Base-by-base conservation (phyloP, 1,140 invertebrate species). In the Drosophila dunni region DNA sequence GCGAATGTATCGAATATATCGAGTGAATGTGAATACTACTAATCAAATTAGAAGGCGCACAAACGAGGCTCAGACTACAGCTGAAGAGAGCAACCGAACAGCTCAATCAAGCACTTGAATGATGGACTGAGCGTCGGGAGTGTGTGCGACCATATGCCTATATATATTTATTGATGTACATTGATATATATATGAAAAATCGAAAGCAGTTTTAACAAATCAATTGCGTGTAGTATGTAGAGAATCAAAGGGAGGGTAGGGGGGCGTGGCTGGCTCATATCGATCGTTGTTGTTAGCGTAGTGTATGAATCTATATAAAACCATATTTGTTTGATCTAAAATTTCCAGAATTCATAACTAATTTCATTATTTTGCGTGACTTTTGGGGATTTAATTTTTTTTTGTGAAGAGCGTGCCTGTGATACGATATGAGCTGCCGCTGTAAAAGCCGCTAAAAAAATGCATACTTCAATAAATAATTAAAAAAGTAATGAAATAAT, bases 381-480 rank as follows among this genome's bases (percentile, higher is more conserved):
- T 48, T 48, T 36, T 24, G 17, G 17, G 17, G 17, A 20, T 2
- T 61, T 40, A 48, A 7, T 50, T 48, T 29, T 15, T 53, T 40
- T 50, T 62, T 69, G 53, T 78, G 51, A 56, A 38, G 34, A 91
- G 89, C 89, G 90, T 91, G 86, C 79, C 89, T 91, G 89, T 91
- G 89, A 91, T 91, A 91, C 90, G 89, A 91, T 91, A 85, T 91
- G 89, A 91, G 89, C 84, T 84, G 81, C 63, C 54, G 13, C n/a
- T 11, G 20, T 4, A 34, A 10, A 20, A 45, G 33, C 5, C n/a
- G 9, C 24, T 15, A 70, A 8, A 53, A 29, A 29, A 29, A 5
- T 48, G 60, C 42, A 61, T 79, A 68, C 61, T 78, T 82, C 62
- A 71, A 78, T 71, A 53, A 65, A 20, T 36, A 36, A 42, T 5